Base-by-base conservation (phyloP, 1,140 invertebrate genomes). In the Zaprionus kolodkinae region DNA sequence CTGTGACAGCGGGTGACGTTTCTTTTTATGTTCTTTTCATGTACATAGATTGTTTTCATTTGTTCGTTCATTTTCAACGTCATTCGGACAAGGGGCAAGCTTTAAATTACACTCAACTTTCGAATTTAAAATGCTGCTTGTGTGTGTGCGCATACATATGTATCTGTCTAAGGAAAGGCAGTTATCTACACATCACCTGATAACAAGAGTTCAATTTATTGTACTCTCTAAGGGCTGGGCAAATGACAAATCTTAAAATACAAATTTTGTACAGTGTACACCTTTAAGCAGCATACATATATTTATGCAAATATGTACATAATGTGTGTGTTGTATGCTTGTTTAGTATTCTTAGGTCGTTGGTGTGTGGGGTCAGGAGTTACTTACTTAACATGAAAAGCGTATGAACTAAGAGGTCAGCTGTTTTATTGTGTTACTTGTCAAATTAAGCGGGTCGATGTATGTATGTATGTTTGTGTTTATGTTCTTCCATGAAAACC, bases 41-140 rank as follows among this genome's bases (percentile, higher is more conserved):
- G 40, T 25, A 50, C 17, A 25, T 21, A 21, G 21, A 21, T 50
- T 50, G 21, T 17, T 65, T 55, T 55, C 27, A 6, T 45, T 43
- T 56, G 30, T 11, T 15, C 38, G 43, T 35, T 27, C n/a, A n/a
- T n/a, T n/a, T n/a, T n/a, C 21, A 43, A 36, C 64, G 40, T 66
- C 64, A 57, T 45, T 48, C 12, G 64, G 30, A 12, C 54, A 57
- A 66, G 35, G 64, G 48, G 21, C 63, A 65, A 55, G 52, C 52
- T 43, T 43, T 35, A 9, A 55, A 35, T 30, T 45, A n/a, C 52
- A 30, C 27, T 3, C 25, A 2, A 33, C 27, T 2, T 2, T 21
- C 17, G 9, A 50, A 50, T 25, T 50, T 25, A 12, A 50, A 12
- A 30, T 30, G 27, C 27, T 6, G 6, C 27, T 30, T 30, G 27